Conservation (phyloP, 2,888 invertebrate species). For the Archips xylosteana region DNA sequence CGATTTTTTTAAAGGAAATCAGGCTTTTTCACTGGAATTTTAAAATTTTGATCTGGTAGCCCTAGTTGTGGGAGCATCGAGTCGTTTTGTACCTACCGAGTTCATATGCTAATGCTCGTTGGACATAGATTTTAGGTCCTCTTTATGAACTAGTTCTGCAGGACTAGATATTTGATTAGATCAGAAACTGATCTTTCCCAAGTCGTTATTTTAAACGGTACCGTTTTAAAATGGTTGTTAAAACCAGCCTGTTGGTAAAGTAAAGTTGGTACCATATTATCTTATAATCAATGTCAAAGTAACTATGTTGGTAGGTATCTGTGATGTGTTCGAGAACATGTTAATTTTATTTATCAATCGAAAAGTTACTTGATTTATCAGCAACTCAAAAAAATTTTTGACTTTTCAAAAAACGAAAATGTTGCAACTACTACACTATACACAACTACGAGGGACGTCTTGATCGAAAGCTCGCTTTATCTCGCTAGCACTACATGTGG, state of each 20-base stretch:
- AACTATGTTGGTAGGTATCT: neutral
- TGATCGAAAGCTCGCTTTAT: too few species aligned
- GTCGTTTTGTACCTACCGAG: slow-evolving; percentile 1
- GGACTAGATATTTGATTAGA: slow-evolving; percentile 14
- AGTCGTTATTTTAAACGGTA: slow-evolving; percentile 10
- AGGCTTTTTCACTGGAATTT: too few species aligned
- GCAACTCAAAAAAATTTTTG: too few species aligned
- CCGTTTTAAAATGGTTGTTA: slow-evolving; percentile 1
- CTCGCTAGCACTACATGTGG: too few species aligned
- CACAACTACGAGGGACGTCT: too few species aligned
- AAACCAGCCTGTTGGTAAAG: neutral
- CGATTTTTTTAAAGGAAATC: too few species aligned
- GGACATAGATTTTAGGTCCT: slow-evolving; percentile 7
- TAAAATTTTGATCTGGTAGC: too few species aligned
- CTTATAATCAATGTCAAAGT: neutral
- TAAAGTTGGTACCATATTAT: neutral
- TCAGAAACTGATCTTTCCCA: neutral
- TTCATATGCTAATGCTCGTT: slow-evolving; percentile 10
- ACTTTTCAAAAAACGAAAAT: neutral
- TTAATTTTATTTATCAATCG: neutral
- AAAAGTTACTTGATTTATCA: neutral
- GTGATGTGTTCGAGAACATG: neutral
- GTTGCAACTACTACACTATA: neutral
- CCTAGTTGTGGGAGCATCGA: too few species aligned
- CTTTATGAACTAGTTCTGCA: slow-evolving; percentile 25